Evolutionary conservation across 2,797 vertebrate species (phyloP).

Genomic region (Percopsis omiscomaycus): DNA sequence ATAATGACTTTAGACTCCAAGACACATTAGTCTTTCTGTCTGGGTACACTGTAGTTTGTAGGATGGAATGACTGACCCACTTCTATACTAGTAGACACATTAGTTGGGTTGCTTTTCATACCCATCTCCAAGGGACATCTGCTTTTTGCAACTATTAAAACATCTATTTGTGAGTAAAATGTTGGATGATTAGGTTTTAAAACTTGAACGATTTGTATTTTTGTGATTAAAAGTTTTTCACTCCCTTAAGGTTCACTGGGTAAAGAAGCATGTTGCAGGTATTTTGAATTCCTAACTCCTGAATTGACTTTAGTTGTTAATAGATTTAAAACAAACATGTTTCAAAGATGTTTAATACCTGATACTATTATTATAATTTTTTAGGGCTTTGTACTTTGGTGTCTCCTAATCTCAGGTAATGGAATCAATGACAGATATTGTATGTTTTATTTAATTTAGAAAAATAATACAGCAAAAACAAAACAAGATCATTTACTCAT

Average conservation of each 20-base stretch:
- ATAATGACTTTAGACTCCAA: no score
- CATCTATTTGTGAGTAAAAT: no score
- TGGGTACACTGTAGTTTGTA: no score
- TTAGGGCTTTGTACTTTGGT: conserved; percentile 42
- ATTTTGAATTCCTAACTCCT: not conserved
- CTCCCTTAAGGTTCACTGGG: not conserved
- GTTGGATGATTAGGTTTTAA: not conserved
- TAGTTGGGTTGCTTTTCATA: no score
- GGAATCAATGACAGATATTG: not conserved
- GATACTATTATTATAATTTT: not conserved
- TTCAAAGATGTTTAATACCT: not conserved
- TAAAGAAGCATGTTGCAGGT: conserved; percentile 37
- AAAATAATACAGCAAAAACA: not conserved
- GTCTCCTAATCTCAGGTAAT: conserved; percentile 47
- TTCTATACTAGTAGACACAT: no score
- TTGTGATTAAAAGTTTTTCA: not conserved
- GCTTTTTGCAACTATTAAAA: no score
- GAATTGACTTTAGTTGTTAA: not conserved
- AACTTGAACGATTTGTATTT: not conserved
- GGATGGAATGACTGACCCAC: no score
- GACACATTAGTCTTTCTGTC: no score
- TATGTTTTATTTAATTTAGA: not conserved
- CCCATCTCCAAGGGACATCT: no score
- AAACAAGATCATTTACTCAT: not conserved
- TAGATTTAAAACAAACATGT: not conserved